Evolutionary conservation across 23 tunicate species (phyloP), one percentile per base, ranked within the genome.

Genomic region (Clavelina lepadiformis): DNA sequence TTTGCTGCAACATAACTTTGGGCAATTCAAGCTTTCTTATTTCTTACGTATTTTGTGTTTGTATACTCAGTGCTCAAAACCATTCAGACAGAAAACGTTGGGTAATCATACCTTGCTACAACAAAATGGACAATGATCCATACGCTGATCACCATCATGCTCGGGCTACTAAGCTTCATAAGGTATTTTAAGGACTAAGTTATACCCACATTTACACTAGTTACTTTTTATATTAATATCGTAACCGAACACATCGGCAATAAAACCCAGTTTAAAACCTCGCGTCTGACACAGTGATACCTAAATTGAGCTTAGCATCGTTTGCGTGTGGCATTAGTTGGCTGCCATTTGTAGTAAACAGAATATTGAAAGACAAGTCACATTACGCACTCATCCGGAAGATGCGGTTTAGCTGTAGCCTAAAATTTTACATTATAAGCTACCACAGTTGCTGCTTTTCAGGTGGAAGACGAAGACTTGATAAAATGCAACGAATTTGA

Each of bases 61-160:
- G 11, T 11, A 15, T 44, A 15, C 18, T 62, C 54, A 73, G 80
- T 50, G 80, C 61, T 18, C 80, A 77, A 46, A 82, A 82, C 64
- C 29, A 46, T 46, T 82, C 89, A 0, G 79, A 72, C 38, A 35
- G 89, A 15, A 65, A 76, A 56, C 65, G 80, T 3, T 82, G 77
- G 70, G 89, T 76, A 2, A 65, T 82, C 25, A 82, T 82, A 33
- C 89, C 89, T 1, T 82, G 89, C 46, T 82, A 82, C 71, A 82
- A 73, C 52, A 36, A 80, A 46, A 73, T 82, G 74, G 75, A 68
- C 52, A 82, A 82, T 34, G 65, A 82, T 58, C 52, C 89, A 19
- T 82, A 73, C 67, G 32, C 66, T 30, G 89, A 82, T 35, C 89
- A 82, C 27, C 89, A 82, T 56, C 89, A 73, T 41, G 89, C 89